Percentiles rank a stretch among this genome's conserved stretches.
Conservation (phyloP, 2,888 invertebrate genomes). For the Thereva nobilitata region DNA sequence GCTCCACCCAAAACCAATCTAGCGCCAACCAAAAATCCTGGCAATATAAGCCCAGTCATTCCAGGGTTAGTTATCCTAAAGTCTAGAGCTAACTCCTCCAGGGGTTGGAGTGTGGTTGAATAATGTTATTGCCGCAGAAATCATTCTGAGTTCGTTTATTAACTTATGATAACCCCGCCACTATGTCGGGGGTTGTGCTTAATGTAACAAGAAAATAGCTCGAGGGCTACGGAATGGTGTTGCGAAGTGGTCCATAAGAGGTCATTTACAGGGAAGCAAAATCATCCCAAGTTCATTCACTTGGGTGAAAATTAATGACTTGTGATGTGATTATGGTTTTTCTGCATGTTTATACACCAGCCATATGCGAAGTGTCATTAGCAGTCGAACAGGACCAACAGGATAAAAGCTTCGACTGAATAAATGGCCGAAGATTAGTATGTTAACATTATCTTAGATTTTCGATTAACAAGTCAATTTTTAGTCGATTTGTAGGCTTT, state of each 20-base stretch:
- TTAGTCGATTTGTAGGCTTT: too few relatives aligned
- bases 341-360: conserved; percentile 8
- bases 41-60: too few relatives aligned
- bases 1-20: conserved; percentile 4
- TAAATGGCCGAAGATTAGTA: too few relatives aligned
- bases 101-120: conserved; percentile 13
- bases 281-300: conserved; percentile 12
- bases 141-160: conserved; percentile 34
- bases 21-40: too few relatives aligned
- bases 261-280: conserved; percentile 30
- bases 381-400: too few relatives aligned
- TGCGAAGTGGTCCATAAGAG: conserved; percentile 31
- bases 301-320: conserved; percentile 31
- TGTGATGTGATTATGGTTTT: conserved; percentile 28
- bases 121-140: conserved; percentile 32
- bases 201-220: conserved; percentile 28
- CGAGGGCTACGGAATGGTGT: conserved; percentile 11
- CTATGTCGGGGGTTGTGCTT: conserved; percentile 19
- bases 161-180: conserved; percentile 27
- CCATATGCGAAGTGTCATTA: background rate
- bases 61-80: background rate
- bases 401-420: background rate
- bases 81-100: background rate
- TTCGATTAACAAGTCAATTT: too few relatives aligned
- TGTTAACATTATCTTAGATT: too few relatives aligned